Percentiles rank a stretch among this genome's conserved stretches.
phyloP scores from a whole-genome alignment of 2,113 vertebrate species.

The Ciconia stormi region DNA sequence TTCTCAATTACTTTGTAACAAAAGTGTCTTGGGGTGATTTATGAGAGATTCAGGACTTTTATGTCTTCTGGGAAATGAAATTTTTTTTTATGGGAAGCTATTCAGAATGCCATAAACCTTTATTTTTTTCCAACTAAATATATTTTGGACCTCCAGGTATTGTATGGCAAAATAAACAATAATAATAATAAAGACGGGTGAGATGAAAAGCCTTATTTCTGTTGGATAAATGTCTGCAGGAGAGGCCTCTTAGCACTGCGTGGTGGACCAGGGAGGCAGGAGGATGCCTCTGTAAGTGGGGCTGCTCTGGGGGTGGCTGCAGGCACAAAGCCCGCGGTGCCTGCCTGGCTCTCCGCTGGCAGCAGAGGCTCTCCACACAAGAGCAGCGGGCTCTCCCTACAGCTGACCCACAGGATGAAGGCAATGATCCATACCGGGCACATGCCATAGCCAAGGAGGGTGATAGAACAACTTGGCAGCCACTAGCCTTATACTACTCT shows the following conservation, averaged over 20 bases:
- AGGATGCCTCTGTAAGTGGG: neutral
- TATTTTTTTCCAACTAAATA: neutral
- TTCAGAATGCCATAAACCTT: neutral
- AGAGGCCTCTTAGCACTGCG: neutral
- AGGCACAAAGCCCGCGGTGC: rapidly evolving
- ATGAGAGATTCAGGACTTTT: slow-evolving; percentile 21
- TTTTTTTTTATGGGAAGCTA: slow-evolving; percentile 11
- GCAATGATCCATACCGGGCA: neutral
- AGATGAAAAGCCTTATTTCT: neutral
- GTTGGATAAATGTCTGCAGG: neutral
- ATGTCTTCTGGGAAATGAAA: slow-evolving; percentile 24
- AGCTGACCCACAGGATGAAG: neutral
- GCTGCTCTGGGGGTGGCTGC: neutral
- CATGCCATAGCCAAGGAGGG: neutral
- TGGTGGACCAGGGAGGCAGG: neutral
- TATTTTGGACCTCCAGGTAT: neutral
- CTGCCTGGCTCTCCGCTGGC: rapidly evolving
- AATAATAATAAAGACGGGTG: neutral
- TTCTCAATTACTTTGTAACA: slow-evolving; percentile 50
- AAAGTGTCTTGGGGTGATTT: slow-evolving; percentile 50
- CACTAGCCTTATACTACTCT: neutral
- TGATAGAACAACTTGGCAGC: neutral
- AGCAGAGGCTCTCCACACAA: neutral
- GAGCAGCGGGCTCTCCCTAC: neutral
- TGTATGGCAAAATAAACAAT: neutral